Evolutionary conservation across 1,140 invertebrate genomes (phyloP), one percentile per base, ranked within the genome.

Genomic region (Meloidogyne chitwoodi): DNA sequence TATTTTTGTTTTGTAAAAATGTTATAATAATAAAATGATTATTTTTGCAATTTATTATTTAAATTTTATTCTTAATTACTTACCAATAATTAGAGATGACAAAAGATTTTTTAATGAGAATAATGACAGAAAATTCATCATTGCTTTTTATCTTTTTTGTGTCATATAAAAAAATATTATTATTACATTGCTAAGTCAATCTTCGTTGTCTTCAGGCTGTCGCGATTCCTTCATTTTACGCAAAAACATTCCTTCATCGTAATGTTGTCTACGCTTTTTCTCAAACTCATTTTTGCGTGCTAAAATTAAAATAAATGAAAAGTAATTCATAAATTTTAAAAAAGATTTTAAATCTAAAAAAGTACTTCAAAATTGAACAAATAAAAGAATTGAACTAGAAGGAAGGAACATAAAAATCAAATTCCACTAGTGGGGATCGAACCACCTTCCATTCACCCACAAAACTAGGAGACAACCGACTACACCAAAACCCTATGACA

Each of bases 241-340:
- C 14, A 85, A 72, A 67, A 79, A 81, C 62, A 75, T 73, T 38
- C 85, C 85, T 88, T 99, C 96, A 88, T 96, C 95, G 88, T 99
- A 99, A 88, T 99, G 96, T 77, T 93, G 91, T 89, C 95, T 96
- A 72, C 95, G 90, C 88, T 96, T 97, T 61, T 92, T 91, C 65
- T 84, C 84, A 66, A 86, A 86, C 48, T 85, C 77, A 44, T 79
- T 76, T 70, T 81, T 81, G 68, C 81, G 76, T 16, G 56, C 80
- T 81, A 38, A 66, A 81, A 70, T 11, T 19, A 29, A 16, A 22
- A 24, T 16, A n/a, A 8, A 16, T 11, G 0, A 27, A 62, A 8
- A 34, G 76, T 31, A 29, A 24, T 22, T n/a, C 12, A 10, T 38
- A 38, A 38, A n/a, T 8, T 24, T n/a, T 72, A 26, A 10, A 70